Base-by-base conservation (phyloP, 2,113 vertebrate species). In the Bubalus kerabau region DNA sequence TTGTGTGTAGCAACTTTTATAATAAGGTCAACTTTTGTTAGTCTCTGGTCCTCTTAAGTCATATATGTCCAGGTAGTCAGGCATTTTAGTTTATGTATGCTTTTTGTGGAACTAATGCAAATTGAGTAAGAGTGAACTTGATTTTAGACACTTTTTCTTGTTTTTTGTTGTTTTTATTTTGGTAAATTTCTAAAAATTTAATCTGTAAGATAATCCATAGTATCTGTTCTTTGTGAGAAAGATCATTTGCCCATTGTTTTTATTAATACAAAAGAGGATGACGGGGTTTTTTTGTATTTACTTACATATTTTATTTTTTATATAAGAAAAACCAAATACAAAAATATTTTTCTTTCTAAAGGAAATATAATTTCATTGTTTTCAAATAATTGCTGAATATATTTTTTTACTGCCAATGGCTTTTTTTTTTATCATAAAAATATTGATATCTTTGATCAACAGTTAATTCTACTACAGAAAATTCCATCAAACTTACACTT, bases 241-340 rank as follows among this genome's bases (percentile, higher is more conserved):
- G 28, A 62, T 84, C 57, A 91, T 8, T 94, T 94, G 15, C 67
- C 56, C 30, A 50, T 78, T 95, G 60, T 46, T 95, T 94, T 84
- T 85, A 43, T 43, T 26, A 26, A 76, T 76, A 71, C 64, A 93
- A 87, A 82, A 90, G 19, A 87, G 11, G 87, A 62, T 87, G 19
- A 46, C 19, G 67, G 1, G 5, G 4, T 76, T 93, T 96, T 97
- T 93, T 87, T 43, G 15, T 71, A 40, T 95, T 85, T 92, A 83
- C 28, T 87, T 94, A 52, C 0, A 17, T 93, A 36, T 91, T 92
- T 92, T 88, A 81, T 76, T 93, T 90, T 14, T 85, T 59, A 81
- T 59, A 14, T 91, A 87, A 96, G 96, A 43, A 96, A 96, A 98
- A 56, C 48, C 19, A 90, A 90, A 16, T 54, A 28, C n/a, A 87